Conservation (phyloP, 2,113 vertebrate species). For the Tretioscincus oriximinensis region DNA sequence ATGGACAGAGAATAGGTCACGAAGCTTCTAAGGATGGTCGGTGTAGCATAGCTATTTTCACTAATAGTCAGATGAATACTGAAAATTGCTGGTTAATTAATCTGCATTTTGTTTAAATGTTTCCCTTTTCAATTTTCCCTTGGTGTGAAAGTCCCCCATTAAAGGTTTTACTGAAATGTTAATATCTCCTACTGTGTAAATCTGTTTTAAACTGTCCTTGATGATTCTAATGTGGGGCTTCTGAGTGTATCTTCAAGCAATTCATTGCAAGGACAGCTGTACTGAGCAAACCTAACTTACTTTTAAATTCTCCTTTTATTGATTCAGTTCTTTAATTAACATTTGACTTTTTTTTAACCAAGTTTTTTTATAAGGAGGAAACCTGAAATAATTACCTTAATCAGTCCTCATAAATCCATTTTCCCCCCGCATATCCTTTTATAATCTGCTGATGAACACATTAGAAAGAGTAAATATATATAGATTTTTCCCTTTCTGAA, state of each 20-base stretch:
- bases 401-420: slow-evolving; percentile 33
- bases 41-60: background rate
- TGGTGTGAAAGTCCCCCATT: slow-evolving; percentile 35
- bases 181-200: slow-evolving; percentile 53
- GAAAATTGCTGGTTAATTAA: slow-evolving; percentile 50
- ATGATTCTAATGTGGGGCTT: slow-evolving; percentile 35
- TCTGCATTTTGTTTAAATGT: slow-evolving; percentile 48
- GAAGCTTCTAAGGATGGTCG: background rate
- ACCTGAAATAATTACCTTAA: slow-evolving; percentile 42
- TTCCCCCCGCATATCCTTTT: slow-evolving; percentile 10
- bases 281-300: slow-evolving; percentile 39
- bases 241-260: slow-evolving; percentile 41
- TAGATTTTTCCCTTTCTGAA: slow-evolving; percentile 19
- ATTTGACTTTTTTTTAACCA: slow-evolving; percentile 37
- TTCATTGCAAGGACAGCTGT: slow-evolving; percentile 44
- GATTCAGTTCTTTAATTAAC: slow-evolving; percentile 53
- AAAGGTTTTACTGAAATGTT: slow-evolving; percentile 55
- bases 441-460: slow-evolving; percentile 34
- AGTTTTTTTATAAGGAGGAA: slow-evolving; percentile 29
- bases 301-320: slow-evolving; percentile 51
- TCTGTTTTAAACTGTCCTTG: slow-evolving; percentile 54
- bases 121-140: slow-evolving; percentile 42
- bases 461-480: slow-evolving; percentile 31
- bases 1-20: background rate
- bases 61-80: slow-evolving; percentile 23